Evolutionary conservation across 2,113 vertebrate genomes (phyloP).

Genomic region (Macquaria ambigua): DNA sequence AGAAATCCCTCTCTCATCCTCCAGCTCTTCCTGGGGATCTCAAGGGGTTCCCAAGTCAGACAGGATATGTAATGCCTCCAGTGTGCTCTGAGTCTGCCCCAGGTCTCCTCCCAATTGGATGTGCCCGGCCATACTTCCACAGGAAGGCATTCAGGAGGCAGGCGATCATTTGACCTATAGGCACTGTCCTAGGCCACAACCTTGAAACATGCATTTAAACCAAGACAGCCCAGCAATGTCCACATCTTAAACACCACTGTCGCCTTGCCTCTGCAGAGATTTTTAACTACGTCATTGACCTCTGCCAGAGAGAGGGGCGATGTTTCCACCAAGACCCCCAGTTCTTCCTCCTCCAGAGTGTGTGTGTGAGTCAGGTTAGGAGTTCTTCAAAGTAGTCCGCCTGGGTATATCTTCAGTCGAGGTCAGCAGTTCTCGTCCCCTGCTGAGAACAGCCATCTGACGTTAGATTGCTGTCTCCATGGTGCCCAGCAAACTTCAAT

Average conservation of each 20-base stretch:
- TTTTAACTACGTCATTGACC: not conserved
- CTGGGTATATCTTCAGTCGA: not conserved
- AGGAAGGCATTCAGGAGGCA: slow-evolving; percentile 25
- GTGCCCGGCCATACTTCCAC: not conserved
- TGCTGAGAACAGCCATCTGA: slow-evolving; percentile 23
- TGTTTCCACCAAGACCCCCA: slow-evolving; percentile 4
- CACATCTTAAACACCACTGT: not conserved
- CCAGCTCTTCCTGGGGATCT: slow-evolving; percentile 19
- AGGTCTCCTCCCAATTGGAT: slow-evolving; percentile 33
- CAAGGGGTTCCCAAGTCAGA: slow-evolving; percentile 33
- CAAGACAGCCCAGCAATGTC: not conserved
- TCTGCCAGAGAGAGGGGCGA: not conserved
- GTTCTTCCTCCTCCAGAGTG: not conserved
- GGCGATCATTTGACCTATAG: slow-evolving; percentile 29
- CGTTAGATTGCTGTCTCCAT: slow-evolving; percentile 12
- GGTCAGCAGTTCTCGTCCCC: slow-evolving; percentile 29
- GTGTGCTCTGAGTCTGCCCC: slow-evolving; percentile 28
- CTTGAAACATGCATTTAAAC: slow-evolving; percentile 6
- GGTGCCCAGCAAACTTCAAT: slow-evolving; percentile 1
- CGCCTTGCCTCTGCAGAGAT: not conserved
- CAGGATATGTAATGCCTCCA: slow-evolving; percentile 41
- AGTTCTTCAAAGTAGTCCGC: slow-evolving; percentile 1
- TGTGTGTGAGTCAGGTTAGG: not conserved
- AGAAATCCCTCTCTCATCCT: slow-evolving; percentile 24
- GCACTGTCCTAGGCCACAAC: not conserved